phyloP scores from a whole-genome alignment of 2,888 invertebrate genomes.

The Odontothrips loti region DNA sequence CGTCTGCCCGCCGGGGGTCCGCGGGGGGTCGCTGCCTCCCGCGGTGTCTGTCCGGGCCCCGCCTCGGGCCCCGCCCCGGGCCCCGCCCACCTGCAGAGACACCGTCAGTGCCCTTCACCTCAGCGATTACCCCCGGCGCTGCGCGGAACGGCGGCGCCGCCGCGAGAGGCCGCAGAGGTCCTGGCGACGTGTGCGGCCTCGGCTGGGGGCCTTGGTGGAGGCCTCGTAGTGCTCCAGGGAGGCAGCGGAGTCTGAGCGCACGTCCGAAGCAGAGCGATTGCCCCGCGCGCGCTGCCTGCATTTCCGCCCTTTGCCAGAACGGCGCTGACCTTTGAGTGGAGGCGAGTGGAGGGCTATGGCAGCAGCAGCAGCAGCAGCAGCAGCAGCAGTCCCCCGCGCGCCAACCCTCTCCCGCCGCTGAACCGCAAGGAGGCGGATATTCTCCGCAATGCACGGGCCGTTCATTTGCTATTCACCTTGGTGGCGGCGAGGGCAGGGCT shows the following conservation, averaged over 20 bases:
- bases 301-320: slow-evolving; percentile 33
- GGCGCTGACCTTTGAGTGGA: slow-evolving; percentile 10
- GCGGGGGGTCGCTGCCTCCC: neutral
- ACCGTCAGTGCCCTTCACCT: neutral
- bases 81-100: slow-evolving; percentile 20
- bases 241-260: neutral
- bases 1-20: slow-evolving; percentile 36
- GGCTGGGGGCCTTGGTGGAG: neutral
- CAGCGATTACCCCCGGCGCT: neutral
- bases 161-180: neutral
- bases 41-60: neutral
- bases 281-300: slow-evolving; percentile 23
- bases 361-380: too few relatives aligned
- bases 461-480: slow-evolving; percentile 21
- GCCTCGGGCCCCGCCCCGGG: slow-evolving; percentile 28
- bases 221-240: neutral
- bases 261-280: neutral
- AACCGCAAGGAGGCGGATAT: slow-evolving; percentile 2
- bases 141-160: neutral
- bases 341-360: neutral
- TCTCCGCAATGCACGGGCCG: neutral
- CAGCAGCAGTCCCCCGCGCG: neutral
- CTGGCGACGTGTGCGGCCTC: slow-evolving; percentile 4
- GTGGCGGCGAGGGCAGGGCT: neutral
- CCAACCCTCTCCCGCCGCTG: neutral